phyloP scores from a whole-genome alignment of 2,888 invertebrate species.

The Orthosia incerta region DNA sequence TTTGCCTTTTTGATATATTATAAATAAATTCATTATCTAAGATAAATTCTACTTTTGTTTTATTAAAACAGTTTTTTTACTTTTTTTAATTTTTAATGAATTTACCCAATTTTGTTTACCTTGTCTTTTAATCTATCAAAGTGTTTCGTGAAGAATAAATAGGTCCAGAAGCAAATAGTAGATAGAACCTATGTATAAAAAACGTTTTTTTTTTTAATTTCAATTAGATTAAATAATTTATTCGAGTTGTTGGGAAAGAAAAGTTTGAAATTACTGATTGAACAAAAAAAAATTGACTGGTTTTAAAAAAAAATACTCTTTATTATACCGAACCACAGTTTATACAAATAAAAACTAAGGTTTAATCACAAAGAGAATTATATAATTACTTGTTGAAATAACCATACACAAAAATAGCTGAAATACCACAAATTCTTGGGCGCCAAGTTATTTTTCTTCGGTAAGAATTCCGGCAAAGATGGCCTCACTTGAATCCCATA shows the following conservation, averaged over 20 bases:
- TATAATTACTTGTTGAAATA: neutral
- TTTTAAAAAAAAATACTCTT: too few relatives aligned
- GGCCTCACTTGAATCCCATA: conserved; percentile 88
- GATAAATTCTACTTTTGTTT: neutral
- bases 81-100: too few relatives aligned
- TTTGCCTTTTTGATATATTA: neutral
- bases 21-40: neutral
- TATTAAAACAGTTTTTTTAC: neutral
- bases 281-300: too few relatives aligned
- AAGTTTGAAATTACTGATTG: neutral
- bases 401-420: neutral
- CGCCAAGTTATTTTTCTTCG: conserved; percentile 47
- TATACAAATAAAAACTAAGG: too few relatives aligned
- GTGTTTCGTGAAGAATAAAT: neutral
- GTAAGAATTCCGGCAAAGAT: conserved; percentile 80
- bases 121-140: neutral
- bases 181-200: too few relatives aligned
- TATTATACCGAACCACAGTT: too few relatives aligned
- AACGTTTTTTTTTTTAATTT: too few relatives aligned
- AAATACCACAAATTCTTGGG: conserved; percentile 42
- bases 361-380: too few relatives aligned
- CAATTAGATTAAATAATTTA: neutral
- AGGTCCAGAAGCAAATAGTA: too few relatives aligned
- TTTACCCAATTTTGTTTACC: neutral
- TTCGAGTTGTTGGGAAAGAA: neutral